phyloP scores from a whole-genome alignment of 2,797 vertebrate genomes.

The Siniperca scherzeri region DNA sequence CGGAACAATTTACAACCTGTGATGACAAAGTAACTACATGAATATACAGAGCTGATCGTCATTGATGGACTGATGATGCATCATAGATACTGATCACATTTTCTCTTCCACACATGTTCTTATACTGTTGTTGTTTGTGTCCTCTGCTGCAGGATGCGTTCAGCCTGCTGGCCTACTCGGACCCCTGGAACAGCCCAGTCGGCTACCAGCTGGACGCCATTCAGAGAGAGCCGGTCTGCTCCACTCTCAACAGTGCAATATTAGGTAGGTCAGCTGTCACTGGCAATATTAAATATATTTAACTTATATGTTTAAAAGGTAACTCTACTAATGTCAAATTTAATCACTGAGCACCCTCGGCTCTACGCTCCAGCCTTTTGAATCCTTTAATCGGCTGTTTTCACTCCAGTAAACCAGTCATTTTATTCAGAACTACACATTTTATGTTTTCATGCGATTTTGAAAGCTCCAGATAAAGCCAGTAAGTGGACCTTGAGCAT shows the following conservation, averaged over 20 bases:
- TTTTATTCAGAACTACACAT: too few species aligned
- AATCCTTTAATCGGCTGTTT: background rate
- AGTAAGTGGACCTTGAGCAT: background rate
- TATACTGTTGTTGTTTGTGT: background rate
- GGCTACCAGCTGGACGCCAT: slow-evolving; percentile 98
- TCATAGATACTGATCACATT: background rate
- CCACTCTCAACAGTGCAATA: slow-evolving; percentile 99
- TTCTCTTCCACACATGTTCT: background rate
- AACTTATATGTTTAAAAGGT: too few species aligned
- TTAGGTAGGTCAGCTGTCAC: slow-evolving; percentile 85
- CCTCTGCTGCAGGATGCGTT: slow-evolving; percentile 91
- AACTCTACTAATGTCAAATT: too few species aligned
- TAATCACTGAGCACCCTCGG: too few species aligned
- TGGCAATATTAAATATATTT: too few species aligned
- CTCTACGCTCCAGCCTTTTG: too few species aligned
- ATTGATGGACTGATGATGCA: background rate
- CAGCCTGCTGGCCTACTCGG: slow-evolving; percentile 97
- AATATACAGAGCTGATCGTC: too few species aligned
- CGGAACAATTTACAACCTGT: background rate
- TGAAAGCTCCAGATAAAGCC: too few species aligned
- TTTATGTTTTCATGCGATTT: too few species aligned
- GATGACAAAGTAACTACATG: background rate
- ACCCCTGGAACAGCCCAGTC: slow-evolving; percentile 98
- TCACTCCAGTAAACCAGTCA: background rate
- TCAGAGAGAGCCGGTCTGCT: slow-evolving; percentile 98